phyloP scores from a whole-genome alignment of 2,113 vertebrate genomes.

The Rutilus rutilus region DNA sequence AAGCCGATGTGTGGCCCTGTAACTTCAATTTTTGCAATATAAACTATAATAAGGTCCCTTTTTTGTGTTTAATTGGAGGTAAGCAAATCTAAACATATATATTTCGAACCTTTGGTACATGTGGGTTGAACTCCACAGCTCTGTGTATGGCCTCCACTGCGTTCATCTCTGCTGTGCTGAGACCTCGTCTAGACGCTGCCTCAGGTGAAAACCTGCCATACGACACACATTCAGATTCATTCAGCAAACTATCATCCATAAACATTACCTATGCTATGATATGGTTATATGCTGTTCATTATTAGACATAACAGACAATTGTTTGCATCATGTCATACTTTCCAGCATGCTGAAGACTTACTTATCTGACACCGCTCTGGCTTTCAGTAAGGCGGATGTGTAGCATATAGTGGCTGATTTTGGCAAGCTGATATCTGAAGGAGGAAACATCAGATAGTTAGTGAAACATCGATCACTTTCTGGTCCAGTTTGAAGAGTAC shows the following conservation, averaged over 20 bases:
- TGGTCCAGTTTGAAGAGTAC: background rate
- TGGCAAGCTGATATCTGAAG: constrained; percentile 95
- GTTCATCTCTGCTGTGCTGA: constrained; percentile 98
- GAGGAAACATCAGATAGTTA: constrained; percentile 39
- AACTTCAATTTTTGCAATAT: background rate
- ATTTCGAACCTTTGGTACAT: constrained; percentile 93
- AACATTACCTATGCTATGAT: background rate
- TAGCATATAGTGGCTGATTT: constrained; percentile 99
- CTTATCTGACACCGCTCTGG: constrained; percentile 98
- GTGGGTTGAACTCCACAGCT: constrained; percentile 99
- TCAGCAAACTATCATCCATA: constrained; percentile 6
- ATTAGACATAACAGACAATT: background rate
- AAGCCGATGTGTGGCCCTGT: background rate
- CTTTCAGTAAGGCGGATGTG: constrained; percentile 97
- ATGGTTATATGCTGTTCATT: background rate
- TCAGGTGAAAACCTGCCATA: constrained; percentile 92
- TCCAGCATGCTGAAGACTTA: constrained; percentile 68
- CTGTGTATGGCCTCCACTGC: constrained; percentile 99
- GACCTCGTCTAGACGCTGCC: constrained; percentile 93
- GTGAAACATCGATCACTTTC: background rate
- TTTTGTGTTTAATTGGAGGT: background rate
- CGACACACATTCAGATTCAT: background rate
- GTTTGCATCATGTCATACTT: background rate
- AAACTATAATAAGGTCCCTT: background rate
- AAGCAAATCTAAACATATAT: background rate